Percentiles rank a stretch among this genome's conserved stretches.
These are phyloP conservation scores for Ormyrus nitidulus DNA, from an alignment of 2,888 invertebrate species.

Conservation along the genomic window DNA sequence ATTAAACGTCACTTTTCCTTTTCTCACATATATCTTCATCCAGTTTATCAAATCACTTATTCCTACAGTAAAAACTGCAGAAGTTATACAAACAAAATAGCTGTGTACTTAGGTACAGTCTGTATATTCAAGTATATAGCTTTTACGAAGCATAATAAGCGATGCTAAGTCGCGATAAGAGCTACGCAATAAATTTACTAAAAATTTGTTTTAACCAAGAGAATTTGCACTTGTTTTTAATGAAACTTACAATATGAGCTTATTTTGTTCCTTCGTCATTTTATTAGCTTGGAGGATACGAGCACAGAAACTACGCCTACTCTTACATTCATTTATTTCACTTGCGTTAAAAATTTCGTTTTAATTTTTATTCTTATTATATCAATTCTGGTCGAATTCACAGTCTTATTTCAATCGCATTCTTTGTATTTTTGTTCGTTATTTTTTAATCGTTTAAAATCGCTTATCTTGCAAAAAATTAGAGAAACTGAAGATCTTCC, in stretches of 20 bases:
- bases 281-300: neutral
- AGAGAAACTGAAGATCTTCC: slow-evolving; percentile 4
- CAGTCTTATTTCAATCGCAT: slow-evolving; percentile 13
- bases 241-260: neutral
- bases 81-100: slow-evolving; percentile 58
- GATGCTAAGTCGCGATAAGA: slow-evolving; percentile 43
- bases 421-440: slow-evolving; percentile 31
- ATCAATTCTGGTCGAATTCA: slow-evolving; percentile 46
- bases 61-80: slow-evolving; percentile 56
- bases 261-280: slow-evolving; percentile 7
- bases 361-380: slow-evolving; percentile 25
- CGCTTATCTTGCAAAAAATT: slow-evolving; percentile 34
- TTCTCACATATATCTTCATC: slow-evolving; percentile 56
- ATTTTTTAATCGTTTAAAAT: slow-evolving; percentile 44
- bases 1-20: slow-evolving; percentile 58
- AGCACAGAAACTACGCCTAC: slow-evolving; percentile 49
- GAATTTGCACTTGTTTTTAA: neutral
- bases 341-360: slow-evolving; percentile 49
- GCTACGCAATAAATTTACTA: slow-evolving; percentile 51
- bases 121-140: slow-evolving; percentile 37
- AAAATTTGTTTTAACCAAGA: slow-evolving; percentile 48
- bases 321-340: slow-evolving; percentile 53
- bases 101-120: slow-evolving; percentile 57
- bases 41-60: slow-evolving; percentile 51
- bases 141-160: slow-evolving; percentile 51